These are phyloP conservation scores for Sminthurinus signatus DNA, from an alignment of 1,140 invertebrate genomes.

Conservation along the genomic window DNA sequence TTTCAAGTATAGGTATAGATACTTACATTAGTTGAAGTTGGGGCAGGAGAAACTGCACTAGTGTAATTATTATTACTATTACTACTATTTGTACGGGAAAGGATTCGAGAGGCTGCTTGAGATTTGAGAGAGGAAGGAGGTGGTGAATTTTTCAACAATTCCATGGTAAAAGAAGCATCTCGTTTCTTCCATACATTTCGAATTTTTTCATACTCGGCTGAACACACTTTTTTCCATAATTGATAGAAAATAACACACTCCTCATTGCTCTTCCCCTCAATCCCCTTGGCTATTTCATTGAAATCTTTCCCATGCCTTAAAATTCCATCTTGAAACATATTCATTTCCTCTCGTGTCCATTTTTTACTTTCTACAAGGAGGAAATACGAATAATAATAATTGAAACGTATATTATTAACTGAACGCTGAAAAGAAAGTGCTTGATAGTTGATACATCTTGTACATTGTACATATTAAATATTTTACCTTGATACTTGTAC, in stretches of 20 bases:
- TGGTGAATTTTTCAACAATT: slow-evolving; percentile 30
- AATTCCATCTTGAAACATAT: slow-evolving; percentile 77
- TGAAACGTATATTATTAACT: no score
- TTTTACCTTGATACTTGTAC: slow-evolving; percentile 65
- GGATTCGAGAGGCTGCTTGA: not conserved
- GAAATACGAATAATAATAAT: no score
- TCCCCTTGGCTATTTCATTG: slow-evolving; percentile 71
- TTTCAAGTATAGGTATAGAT: no score
- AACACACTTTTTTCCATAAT: slow-evolving; percentile 94
- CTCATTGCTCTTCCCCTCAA: slow-evolving; percentile 73
- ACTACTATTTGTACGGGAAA: no score
- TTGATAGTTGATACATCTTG: no score
- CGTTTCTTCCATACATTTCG: slow-evolving; percentile 48
- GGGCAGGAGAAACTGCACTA: no score
- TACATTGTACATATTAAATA: no score
- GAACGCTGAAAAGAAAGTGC: no score
- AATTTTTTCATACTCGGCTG: slow-evolving; percentile 69
- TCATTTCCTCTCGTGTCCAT: slow-evolving; percentile 65
- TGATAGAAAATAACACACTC: slow-evolving; percentile 98
- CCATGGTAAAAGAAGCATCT: slow-evolving; percentile 24
- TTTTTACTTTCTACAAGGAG: no score
- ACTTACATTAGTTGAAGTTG: no score
- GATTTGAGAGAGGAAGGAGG: slow-evolving; percentile 6
- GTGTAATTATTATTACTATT: no score
- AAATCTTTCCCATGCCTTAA: slow-evolving; percentile 92